Evolutionary conservation across 2,888 invertebrate species (phyloP).

Genomic region (Dermolepida albohirtum): DNA sequence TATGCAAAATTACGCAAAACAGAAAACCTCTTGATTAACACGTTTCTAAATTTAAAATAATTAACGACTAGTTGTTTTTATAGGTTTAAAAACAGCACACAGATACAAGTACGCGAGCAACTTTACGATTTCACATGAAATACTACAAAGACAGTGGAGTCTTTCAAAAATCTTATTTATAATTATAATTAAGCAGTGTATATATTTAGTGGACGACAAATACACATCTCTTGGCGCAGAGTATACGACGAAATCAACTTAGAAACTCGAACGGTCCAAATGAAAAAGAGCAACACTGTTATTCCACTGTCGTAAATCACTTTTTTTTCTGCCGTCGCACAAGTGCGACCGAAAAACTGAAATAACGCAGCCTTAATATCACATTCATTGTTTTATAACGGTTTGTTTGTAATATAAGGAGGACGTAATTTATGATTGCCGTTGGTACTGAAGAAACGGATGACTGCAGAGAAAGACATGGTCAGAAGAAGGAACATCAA

Average conservation of each 20-base stretch:
- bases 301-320: conserved; percentile 19
- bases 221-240: too few relatives aligned
- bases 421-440: conserved; percentile 27
- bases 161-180: too few relatives aligned
- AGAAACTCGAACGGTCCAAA: neutral
- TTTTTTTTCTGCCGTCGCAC: conserved; percentile 12
- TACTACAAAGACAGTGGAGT: too few relatives aligned
- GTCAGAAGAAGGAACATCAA: conserved; percentile 16
- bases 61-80: too few relatives aligned
- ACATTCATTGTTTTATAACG: conserved; percentile 25
- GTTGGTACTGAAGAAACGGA: conserved; percentile 17
- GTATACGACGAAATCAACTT: neutral
- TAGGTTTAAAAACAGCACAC: too few relatives aligned
- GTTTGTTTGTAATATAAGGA: conserved; percentile 9
- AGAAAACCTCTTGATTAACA: too few relatives aligned
- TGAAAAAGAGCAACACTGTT: conserved; percentile 18
- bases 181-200: too few relatives aligned
- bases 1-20: too few relatives aligned
- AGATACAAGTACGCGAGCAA: too few relatives aligned
- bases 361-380: conserved; percentile 27
- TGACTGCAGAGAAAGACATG: conserved; percentile 3
- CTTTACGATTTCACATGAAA: too few relatives aligned
- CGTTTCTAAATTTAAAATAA: too few relatives aligned
- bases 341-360: conserved; percentile 24
- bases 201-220: neutral